phyloP scores from a whole-genome alignment of 2,113 vertebrate genomes.

The Panthera leo region DNA sequence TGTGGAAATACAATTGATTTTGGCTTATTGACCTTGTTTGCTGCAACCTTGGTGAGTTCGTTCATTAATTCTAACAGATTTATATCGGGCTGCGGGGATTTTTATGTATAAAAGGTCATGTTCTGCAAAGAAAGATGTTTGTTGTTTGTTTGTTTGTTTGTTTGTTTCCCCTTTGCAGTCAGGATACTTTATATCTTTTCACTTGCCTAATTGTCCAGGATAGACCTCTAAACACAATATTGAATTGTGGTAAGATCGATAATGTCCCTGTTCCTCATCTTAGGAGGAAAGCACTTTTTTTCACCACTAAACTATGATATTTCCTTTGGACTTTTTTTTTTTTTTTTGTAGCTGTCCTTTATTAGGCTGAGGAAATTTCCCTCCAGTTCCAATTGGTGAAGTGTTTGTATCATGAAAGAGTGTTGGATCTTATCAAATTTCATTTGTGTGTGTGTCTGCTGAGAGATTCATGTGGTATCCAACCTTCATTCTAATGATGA shows the following conservation, averaged over 20 bases:
- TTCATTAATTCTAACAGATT: neutral
- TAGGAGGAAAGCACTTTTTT: neutral
- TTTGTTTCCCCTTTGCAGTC: neutral
- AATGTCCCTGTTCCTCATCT: neutral
- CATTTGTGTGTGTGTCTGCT: neutral
- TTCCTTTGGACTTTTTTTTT: neutral
- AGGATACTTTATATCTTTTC: neutral
- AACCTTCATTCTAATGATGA: neutral
- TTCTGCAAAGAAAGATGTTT: neutral
- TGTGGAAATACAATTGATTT: neutral
- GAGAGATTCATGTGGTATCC: neutral
- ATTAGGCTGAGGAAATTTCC: neutral
- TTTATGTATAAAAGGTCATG: neutral
- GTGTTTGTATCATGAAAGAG: neutral
- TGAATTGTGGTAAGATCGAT: neutral
- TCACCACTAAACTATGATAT: neutral
- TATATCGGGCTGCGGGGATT: neutral
- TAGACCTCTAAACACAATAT: neutral
- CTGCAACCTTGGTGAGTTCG: neutral
- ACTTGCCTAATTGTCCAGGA: neutral
- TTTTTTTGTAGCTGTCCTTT: neutral
- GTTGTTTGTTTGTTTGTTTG: neutral
- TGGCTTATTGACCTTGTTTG: neutral
- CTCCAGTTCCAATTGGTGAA: neutral
- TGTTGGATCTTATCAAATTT: neutral